Conservation (phyloP, 2,888 invertebrate genomes). For the Lucinisca nassula region DNA sequence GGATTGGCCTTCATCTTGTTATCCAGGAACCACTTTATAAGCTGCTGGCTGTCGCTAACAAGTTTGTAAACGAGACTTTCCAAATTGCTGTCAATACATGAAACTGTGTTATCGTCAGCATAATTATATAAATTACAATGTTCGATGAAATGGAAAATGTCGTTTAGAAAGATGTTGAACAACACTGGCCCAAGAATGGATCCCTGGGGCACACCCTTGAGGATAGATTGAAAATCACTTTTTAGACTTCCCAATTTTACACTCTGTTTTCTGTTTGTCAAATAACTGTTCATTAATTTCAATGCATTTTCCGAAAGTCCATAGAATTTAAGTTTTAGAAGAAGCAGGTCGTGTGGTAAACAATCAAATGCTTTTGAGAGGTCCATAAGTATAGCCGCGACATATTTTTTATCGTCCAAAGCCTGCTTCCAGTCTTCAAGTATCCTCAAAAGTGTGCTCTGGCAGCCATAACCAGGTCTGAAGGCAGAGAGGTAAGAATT, state of each 20-base stretch:
- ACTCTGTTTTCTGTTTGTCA: constrained; percentile 7
- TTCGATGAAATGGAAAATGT: constrained; percentile 46
- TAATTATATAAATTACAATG: constrained; percentile 34
- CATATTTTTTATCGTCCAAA: no score
- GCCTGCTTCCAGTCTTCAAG: neutral
- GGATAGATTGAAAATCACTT: constrained; percentile 8
- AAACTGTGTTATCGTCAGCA: no score
- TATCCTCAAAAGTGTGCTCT: neutral
- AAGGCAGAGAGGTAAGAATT: no score
- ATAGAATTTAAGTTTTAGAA: neutral
- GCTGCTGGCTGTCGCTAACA: no score
- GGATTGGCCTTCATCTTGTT: no score
- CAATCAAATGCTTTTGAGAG: neutral
- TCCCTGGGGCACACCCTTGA: constrained; percentile 45
- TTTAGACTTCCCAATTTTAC: neutral
- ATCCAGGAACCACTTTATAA: no score
- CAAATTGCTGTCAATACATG: no score
- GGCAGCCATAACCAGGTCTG: no score
- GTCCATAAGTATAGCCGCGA: constrained; percentile 2
- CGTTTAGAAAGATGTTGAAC: constrained; percentile 41
- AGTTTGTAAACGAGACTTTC: no score
- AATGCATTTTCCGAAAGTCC: constrained; percentile 7
- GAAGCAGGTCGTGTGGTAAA: constrained; percentile 3
- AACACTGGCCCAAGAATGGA: constrained; percentile 39
- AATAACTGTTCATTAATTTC: neutral